These are phyloP conservation scores for Synodontis membranacea DNA, from an alignment of 2,113 vertebrate species.

Conservation along the genomic window DNA sequence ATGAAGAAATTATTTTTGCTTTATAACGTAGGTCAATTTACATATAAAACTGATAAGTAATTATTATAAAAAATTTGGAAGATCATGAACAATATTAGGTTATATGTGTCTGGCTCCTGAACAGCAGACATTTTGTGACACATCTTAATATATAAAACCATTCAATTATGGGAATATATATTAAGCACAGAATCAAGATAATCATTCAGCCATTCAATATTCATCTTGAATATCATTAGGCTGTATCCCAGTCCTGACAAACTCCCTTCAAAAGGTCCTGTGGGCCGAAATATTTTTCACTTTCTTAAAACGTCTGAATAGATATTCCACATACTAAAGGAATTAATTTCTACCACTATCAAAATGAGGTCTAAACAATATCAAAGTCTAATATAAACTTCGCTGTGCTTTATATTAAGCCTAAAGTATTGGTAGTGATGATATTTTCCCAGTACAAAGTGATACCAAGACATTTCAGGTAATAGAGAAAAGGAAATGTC, in stretches of 20 bases:
- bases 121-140: not conserved
- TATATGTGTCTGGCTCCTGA: not conserved
- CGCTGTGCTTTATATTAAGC: constrained; percentile 30
- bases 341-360: not conserved
- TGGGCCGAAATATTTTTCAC: not conserved
- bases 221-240: not conserved
- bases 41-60: not conserved
- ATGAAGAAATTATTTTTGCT: not conserved
- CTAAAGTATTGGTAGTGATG: constrained; percentile 32
- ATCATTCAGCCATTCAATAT: not conserved
- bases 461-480: constrained; percentile 10
- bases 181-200: not conserved
- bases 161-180: not conserved
- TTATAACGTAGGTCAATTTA: not conserved
- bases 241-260: not conserved
- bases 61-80: not conserved
- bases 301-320: not conserved
- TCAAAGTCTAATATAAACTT: constrained; percentile 7
- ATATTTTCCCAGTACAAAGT: constrained; percentile 18
- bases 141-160: not conserved
- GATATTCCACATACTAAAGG: not conserved
- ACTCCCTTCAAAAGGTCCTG: not conserved
- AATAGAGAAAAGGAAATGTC: not conserved
- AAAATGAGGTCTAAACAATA: not conserved
- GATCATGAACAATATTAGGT: not conserved